Conservation (phyloP, 2,888 invertebrate species). For the Eubasilissa splendida region DNA sequence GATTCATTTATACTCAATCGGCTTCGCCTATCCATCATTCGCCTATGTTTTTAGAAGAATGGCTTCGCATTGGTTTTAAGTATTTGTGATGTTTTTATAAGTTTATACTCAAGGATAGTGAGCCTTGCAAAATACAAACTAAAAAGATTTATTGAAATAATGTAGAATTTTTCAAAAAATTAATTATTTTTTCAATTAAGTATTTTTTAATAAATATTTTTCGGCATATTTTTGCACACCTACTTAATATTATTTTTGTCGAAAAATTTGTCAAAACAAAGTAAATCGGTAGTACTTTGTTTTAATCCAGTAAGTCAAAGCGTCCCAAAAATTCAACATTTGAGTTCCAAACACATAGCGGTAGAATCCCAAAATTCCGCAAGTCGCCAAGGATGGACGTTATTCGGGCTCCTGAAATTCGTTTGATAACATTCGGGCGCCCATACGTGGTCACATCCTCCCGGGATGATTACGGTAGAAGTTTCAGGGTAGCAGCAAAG, state of each 20-base stretch:
- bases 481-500: constrained; percentile 40
- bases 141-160: too few relatives aligned
- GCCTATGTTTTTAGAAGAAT: not conserved
- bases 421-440: constrained; percentile 32
- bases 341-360: not conserved
- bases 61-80: too few relatives aligned
- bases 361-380: not conserved
- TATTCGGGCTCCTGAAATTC: constrained; percentile 19
- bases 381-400: constrained; percentile 8
- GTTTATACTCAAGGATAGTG: too few relatives aligned
- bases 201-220: too few relatives aligned
- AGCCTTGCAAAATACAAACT: too few relatives aligned
- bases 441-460: constrained; percentile 40
- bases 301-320: not conserved
- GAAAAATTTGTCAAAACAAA: too few relatives aligned
- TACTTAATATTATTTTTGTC: too few relatives aligned
- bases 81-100: too few relatives aligned
- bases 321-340: not conserved
- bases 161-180: too few relatives aligned
- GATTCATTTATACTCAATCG: constrained; percentile 54
- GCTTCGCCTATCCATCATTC: constrained; percentile 46
- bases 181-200: too few relatives aligned
- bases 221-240: too few relatives aligned
- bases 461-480: constrained; percentile 32
- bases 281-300: not conserved